phyloP scores from a whole-genome alignment of 2,888 invertebrate genomes.

The Xestia rhomboidea region DNA sequence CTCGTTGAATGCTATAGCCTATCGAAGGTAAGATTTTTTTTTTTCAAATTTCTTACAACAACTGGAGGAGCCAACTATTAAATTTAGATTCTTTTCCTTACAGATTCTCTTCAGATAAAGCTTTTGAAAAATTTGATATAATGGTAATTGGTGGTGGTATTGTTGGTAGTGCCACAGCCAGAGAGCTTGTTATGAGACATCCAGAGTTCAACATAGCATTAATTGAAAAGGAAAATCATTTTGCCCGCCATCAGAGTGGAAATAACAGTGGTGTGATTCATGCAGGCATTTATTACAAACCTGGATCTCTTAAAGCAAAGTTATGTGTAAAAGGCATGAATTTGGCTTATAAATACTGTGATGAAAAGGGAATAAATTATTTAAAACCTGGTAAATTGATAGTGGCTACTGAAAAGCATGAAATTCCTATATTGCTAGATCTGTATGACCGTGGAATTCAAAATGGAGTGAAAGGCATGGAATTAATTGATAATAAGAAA shows the following conservation, averaged over 20 bases:
- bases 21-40: slow-evolving; percentile 49
- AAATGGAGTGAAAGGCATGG: slow-evolving; percentile 96
- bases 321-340: slow-evolving; percentile 97
- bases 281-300: slow-evolving; percentile 98
- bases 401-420: slow-evolving; percentile 94
- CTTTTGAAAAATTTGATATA: slow-evolving; percentile 92
- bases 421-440: slow-evolving; percentile 93
- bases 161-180: slow-evolving; percentile 98
- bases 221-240: slow-evolving; percentile 96
- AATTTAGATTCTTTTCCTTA: slow-evolving; percentile 3
- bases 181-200: slow-evolving; percentile 95
- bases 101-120: slow-evolving; percentile 28
- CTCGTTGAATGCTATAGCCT: background rate
- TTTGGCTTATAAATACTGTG: slow-evolving; percentile 95
- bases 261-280: slow-evolving; percentile 99
- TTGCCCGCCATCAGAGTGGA: slow-evolving; percentile 98
- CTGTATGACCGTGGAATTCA: slow-evolving; percentile 95
- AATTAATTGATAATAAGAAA: slow-evolving; percentile 93
- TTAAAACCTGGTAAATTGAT: slow-evolving; percentile 99
- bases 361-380: slow-evolving; percentile 96
- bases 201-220: slow-evolving; percentile 95
- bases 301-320: slow-evolving; percentile 97
- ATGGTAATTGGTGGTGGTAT: slow-evolving; percentile 99
- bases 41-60: background rate
- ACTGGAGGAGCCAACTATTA: background rate